Base-by-base conservation (phyloP, 2,113 vertebrate genomes). In the Carassius gibelio region DNA sequence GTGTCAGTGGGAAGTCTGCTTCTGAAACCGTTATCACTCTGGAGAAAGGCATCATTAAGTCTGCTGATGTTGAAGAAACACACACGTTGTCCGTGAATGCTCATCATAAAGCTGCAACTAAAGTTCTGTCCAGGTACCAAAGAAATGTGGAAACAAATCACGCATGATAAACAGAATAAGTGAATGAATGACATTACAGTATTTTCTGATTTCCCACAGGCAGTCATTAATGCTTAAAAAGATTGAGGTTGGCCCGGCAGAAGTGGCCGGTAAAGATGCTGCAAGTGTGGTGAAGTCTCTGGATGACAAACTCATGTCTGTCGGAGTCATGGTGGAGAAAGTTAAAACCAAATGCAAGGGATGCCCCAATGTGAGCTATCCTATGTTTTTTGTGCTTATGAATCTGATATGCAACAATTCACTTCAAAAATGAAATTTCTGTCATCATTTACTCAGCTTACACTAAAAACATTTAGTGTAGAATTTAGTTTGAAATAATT, bases 1-100 rank as follows among this genome's bases (percentile, higher is more conserved):
- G 96, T 45, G 92, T 97, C 62, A 92, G 61, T 88, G 93, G 81
- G 13, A 97, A 96, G 91, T 93, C 91, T 55, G 94, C 93, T 50
- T 97, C 97, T 85, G 93, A 96, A 84, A 96, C 96, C 62, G 90
- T 94, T 86, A 98, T 99, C 90, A 94, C 93, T 15, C 91, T 99
- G 68, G 94, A 98, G 89, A 96, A 98, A 48, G 94, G 95, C 78
- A 97, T 98, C 91, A 94, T 99, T 83, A 94, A 93, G 89, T 96
- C 96, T 0, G 93, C 96, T 11, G 91, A 94, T 55, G 93, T 96
- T 57, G 96, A 98, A 93, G 98, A 99, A 92, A 95, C 87, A 1
- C 95, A 94, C 15, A 85, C 86, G 26, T 91, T 96, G 0, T 75
- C 87, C 66, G 75, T 96, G 81, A 97, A 97, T 82, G 91, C 91